Conservation (phyloP, 2,797 vertebrate genomes). For the Pseudochromis fuscus region DNA sequence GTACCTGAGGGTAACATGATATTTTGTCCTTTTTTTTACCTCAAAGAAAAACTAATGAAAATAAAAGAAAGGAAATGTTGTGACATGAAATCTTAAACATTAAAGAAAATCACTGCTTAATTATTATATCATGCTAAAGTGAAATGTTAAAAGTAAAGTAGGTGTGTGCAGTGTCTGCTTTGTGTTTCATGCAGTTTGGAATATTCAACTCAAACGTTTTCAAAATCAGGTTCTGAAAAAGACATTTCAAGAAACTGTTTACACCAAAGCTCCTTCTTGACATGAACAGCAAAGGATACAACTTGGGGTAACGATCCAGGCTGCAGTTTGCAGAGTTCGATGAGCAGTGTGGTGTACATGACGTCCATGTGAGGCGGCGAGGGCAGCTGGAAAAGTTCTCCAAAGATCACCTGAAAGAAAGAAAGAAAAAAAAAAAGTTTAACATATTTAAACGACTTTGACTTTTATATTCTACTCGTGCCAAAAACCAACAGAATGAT, state of each 20-base stretch:
- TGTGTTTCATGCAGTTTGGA: no score
- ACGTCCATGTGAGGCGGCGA: conserved; percentile 93
- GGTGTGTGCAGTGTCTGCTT: no score
- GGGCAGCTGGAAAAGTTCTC: conserved; percentile 94
- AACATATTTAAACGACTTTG: background rate
- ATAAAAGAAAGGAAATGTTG: no score
- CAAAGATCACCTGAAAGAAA: conserved; percentile 91
- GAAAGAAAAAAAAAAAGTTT: background rate
- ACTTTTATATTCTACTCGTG: accelerated
- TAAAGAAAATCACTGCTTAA: no score
- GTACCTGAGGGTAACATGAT: no score
- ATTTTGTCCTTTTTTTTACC: no score
- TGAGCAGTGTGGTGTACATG: conserved; percentile 96
- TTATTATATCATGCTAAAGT: no score
- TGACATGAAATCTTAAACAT: no score
- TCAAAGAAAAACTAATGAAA: no score
- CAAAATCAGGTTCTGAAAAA: no score
- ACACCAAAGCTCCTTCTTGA: background rate
- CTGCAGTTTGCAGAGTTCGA: conserved; percentile 98
- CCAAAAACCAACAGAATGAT: background rate
- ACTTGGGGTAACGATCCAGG: conserved; percentile 98
- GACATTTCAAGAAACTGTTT: background rate
- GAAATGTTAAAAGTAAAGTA: no score
- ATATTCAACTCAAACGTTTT: no score
- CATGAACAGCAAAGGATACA: conserved; percentile 89